These are phyloP conservation scores for Aramus guarauna DNA, from an alignment of 2,113 vertebrate genomes.

Conservation along the genomic window DNA sequence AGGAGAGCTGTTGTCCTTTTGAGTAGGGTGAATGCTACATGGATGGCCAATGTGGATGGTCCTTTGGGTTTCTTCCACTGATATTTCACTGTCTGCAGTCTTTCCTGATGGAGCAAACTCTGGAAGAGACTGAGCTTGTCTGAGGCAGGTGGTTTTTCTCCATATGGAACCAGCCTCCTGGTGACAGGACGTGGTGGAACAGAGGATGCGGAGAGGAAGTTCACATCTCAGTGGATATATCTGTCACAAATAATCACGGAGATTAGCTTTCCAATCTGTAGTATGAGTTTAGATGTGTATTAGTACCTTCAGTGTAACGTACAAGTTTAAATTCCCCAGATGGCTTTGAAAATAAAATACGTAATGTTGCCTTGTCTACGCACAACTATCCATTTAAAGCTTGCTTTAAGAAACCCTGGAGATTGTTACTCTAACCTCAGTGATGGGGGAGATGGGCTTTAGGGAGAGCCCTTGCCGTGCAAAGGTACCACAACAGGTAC, in stretches of 20 bases:
- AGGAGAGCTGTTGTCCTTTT: background rate
- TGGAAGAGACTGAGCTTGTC: background rate
- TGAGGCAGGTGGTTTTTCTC: background rate
- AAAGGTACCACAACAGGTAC: rapidly evolving
- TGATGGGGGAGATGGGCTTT: background rate
- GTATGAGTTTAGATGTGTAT: background rate
- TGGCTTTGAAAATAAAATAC: background rate
- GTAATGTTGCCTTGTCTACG: background rate
- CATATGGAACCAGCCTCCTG: background rate
- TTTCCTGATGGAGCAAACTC: background rate
- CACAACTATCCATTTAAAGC: background rate
- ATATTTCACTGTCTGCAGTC: background rate
- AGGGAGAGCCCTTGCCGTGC: rapidly evolving
- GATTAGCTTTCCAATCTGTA: background rate
- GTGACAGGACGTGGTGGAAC: background rate
- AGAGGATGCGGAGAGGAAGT: background rate
- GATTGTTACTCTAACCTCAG: background rate
- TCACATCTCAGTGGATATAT: background rate
- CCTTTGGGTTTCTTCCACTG: background rate
- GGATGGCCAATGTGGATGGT: too few species aligned
- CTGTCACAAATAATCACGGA: background rate
- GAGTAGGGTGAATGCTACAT: rapidly evolving
- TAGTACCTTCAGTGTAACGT: too few species aligned
- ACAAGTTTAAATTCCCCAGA: background rate
- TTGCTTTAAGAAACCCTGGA: background rate